Evolutionary conservation across 2,888 invertebrate species (phyloP).

Genomic region (Leucophenga maculata): DNA sequence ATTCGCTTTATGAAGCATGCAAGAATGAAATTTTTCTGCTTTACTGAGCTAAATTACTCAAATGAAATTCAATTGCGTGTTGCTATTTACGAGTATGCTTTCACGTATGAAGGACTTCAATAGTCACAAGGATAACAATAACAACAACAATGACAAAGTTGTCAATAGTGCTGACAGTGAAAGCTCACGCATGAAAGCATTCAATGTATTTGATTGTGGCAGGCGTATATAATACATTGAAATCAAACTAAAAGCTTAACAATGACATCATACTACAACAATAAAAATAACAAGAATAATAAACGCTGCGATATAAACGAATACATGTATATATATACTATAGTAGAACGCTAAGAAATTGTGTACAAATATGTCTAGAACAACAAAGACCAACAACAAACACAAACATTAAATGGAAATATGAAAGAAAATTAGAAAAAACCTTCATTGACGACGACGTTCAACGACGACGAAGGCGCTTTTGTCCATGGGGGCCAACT

Average conservation of each 20-base stretch:
- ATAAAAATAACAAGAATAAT: conserved; percentile 1
- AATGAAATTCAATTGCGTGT: no score
- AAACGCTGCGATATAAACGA: no score
- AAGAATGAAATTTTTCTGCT: no score
- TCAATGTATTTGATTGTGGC: not conserved
- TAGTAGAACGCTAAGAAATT: not conserved
- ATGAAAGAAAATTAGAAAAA: not conserved
- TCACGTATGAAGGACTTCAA: no score
- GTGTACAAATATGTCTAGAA: conserved; percentile 1
- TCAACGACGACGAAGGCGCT: not conserved
- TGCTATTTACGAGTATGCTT: no score
- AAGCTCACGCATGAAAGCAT: conserved; percentile 22
- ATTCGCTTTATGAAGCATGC: no score
- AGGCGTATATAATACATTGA: not conserved
- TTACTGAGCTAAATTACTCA: no score
- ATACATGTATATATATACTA: no score
- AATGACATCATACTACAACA: conserved; percentile 21
- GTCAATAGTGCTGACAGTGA: not conserved
- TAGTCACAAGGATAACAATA: not conserved
- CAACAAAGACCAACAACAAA: conserved; percentile 6
- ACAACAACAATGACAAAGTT: not conserved
- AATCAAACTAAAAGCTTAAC: conserved; percentile 15
- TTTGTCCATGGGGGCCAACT: conserved; percentile 2
- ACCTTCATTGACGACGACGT: not conserved
- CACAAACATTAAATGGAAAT: not conserved